Percentiles rank a stretch among this genome's conserved stretches.
Evolutionary conservation across 2,797 vertebrate genomes (phyloP).

Genomic region (Tiaroga cobitis): DNA sequence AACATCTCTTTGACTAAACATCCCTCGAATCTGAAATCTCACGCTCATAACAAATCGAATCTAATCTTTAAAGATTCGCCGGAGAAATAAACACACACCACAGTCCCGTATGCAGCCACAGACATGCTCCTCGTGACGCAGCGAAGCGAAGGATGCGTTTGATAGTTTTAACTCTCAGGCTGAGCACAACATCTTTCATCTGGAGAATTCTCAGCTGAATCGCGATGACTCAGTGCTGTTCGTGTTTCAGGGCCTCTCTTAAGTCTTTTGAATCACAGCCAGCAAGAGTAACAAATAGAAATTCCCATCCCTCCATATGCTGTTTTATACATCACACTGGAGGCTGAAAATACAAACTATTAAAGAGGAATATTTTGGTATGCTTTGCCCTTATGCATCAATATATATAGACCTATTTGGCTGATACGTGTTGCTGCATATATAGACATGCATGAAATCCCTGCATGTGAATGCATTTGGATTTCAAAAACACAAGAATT

Average conservation of each 20-base stretch:
- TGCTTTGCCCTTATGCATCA: not conserved
- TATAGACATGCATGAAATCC: not conserved
- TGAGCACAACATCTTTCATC: slow-evolving; percentile 19
- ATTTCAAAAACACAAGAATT: not conserved
- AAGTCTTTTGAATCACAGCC: slow-evolving; percentile 39
- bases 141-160: slow-evolving; percentile 1
- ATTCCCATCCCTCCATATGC: not conserved
- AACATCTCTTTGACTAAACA: not conserved
- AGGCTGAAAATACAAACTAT: slow-evolving; percentile 6
- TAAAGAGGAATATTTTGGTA: not conserved
- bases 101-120: not conserved
- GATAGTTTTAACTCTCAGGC: slow-evolving; percentile 6
- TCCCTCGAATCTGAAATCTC: not conserved
- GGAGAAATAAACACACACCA: not conserved
- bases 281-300: slow-evolving; percentile 29
- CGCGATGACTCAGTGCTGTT: slow-evolving; percentile 30
- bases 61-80: not conserved
- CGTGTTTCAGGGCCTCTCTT: slow-evolving; percentile 23
- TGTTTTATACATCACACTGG: slow-evolving; percentile 10
- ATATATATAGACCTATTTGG: not conserved
- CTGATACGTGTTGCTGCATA: not conserved
- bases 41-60: not conserved
- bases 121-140: not conserved
- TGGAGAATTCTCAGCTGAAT: slow-evolving; percentile 20
- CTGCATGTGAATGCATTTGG: not conserved